These are phyloP conservation scores for Rhinoraja longicauda DNA, from an alignment of 2,797 vertebrate genomes.

Conservation along the genomic window DNA sequence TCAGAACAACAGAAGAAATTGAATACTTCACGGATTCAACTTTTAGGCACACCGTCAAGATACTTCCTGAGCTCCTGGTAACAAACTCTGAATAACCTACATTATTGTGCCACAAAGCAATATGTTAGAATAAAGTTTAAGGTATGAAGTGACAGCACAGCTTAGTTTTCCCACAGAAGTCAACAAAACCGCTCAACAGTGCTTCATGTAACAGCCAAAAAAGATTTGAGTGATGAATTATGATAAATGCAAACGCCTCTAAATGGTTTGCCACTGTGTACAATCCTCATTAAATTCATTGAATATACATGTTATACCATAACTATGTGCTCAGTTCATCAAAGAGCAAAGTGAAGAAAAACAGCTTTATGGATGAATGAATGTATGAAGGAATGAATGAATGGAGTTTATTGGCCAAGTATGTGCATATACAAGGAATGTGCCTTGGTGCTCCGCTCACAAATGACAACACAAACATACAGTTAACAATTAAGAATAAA, in stretches of 20 bases:
- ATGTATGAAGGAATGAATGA: too few relatives aligned
- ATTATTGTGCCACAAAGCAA: constrained; percentile 16
- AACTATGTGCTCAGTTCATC: not conserved
- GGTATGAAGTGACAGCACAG: not conserved
- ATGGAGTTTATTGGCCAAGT: too few relatives aligned
- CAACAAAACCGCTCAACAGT: not conserved
- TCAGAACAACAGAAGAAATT: not conserved
- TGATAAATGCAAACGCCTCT: not conserved
- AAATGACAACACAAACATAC: too few relatives aligned
- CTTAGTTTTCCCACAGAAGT: not conserved
- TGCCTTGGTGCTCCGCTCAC: too few relatives aligned
- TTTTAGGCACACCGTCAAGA: not conserved
- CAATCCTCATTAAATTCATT: not conserved
- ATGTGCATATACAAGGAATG: too few relatives aligned
- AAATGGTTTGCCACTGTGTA: not conserved
- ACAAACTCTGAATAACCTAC: not conserved
- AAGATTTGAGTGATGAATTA: not conserved
- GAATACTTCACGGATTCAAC: not conserved
- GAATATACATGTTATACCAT: not conserved
- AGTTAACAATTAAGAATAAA: too few relatives aligned
- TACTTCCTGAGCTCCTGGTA: not conserved
- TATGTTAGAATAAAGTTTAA: constrained; percentile 1
- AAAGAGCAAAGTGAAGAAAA: not conserved
- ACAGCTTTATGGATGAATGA: too few relatives aligned
- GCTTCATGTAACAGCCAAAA: not conserved